These are phyloP conservation scores for Eumaeus atala DNA, from an alignment of 1,140 invertebrate genomes.

Conservation along the genomic window DNA sequence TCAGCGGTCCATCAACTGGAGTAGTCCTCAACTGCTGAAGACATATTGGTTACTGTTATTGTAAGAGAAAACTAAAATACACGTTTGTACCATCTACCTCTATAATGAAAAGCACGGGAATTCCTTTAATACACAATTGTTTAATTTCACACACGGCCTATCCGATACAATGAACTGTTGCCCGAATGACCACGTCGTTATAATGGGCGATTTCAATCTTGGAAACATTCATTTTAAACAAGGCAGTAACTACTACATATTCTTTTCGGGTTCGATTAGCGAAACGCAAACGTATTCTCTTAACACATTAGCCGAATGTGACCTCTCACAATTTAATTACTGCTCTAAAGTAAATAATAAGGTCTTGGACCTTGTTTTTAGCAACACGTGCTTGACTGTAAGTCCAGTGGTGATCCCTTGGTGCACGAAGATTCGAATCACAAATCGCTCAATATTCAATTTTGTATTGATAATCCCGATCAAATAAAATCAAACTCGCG, in stretches of 20 bases:
- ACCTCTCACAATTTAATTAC: neutral
- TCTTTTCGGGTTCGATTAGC: neutral
- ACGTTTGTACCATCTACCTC: slow-evolving; percentile 19
- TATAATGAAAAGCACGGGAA: slow-evolving; percentile 16
- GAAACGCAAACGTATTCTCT: neutral
- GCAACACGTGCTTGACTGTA: neutral
- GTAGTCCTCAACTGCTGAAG: slow-evolving; percentile 13
- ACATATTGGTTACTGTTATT: slow-evolving; percentile 15
- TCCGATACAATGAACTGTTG: neutral
- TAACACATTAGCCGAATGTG: slow-evolving; percentile 4
- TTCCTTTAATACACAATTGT: slow-evolving; percentile 11
- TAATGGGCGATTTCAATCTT: slow-evolving; percentile 12
- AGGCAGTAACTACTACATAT: neutral
- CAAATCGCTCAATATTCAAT: neutral
- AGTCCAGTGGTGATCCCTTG: slow-evolving; percentile 1
- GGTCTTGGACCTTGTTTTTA: neutral
- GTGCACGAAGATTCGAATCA: slow-evolving; percentile 3
- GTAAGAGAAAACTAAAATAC: slow-evolving; percentile 10
- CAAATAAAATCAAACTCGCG: too few species aligned
- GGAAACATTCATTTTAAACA: neutral
- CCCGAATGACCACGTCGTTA: neutral
- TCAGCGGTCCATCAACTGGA: neutral
- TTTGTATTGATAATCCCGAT: too few species aligned
- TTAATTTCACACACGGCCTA: neutral
- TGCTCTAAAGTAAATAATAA: neutral